phyloP scores from a whole-genome alignment of 2,888 invertebrate genomes.

The Nemotelus pantherinus region DNA sequence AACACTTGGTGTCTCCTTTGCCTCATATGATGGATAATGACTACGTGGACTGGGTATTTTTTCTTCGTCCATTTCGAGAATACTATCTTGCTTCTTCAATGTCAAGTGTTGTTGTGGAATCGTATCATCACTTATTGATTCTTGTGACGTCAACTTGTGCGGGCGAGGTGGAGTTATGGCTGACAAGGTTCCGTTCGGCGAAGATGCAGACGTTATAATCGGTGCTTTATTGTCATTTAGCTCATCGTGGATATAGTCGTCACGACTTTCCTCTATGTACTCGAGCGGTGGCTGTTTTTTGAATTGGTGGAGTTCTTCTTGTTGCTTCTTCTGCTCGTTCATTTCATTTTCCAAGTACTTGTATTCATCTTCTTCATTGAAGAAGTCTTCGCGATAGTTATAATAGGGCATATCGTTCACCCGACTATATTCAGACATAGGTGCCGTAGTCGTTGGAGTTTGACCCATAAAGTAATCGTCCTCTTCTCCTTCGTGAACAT shows the following conservation, averaged over 20 bases:
- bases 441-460: conserved; percentile 23
- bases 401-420: conserved; percentile 55
- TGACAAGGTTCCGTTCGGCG: conserved; percentile 53
- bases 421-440: conserved; percentile 52
- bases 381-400: conserved; percentile 64
- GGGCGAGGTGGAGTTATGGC: conserved; percentile 48
- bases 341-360: conserved; percentile 62
- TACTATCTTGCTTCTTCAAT: conserved; percentile 53
- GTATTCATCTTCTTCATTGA: conserved; percentile 64
- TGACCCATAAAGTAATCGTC: conserved; percentile 57
- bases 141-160: conserved; percentile 60
- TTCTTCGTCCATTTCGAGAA: conserved; percentile 51
- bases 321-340: conserved; percentile 40
- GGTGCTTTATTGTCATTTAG: conserved; percentile 59
- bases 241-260: conserved; percentile 60
- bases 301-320: conserved; percentile 42
- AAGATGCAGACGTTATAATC: conserved; percentile 48
- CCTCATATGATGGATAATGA: conserved; percentile 23
- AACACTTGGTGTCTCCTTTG: conserved; percentile 33
- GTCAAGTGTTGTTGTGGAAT: conserved; percentile 53
- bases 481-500: not conserved
- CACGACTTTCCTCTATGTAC: conserved; percentile 56
- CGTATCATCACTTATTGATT: conserved; percentile 57
- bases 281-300: conserved; percentile 55
- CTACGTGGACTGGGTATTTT: conserved; percentile 39